Evolutionary conservation across 2,888 invertebrate species (phyloP).

Genomic region (Caenorhabditis wallacei): DNA sequence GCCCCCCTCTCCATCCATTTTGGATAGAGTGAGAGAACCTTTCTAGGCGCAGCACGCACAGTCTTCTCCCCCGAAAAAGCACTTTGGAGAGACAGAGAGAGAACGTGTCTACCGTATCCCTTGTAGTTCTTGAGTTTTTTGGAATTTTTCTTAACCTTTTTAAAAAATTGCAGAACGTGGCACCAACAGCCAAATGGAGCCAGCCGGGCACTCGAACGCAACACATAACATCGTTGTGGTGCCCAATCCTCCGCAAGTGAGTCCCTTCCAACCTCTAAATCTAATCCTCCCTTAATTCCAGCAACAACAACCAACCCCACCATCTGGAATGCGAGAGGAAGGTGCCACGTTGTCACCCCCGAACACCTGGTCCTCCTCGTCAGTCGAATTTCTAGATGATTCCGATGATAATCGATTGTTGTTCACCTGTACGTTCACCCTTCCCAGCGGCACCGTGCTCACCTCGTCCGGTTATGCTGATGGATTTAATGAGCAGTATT

Average conservation of each 20-base stretch:
- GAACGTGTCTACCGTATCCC: constrained; percentile 48
- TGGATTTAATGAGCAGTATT: constrained; percentile 49
- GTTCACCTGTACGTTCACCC: constrained; percentile 68
- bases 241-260: constrained; percentile 47
- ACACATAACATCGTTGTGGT: constrained; percentile 60
- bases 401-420: constrained; percentile 66
- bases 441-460: constrained; percentile 69
- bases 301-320: not conserved
- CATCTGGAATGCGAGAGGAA: constrained; percentile 57
- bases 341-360: constrained; percentile 73
- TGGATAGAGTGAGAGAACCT: constrained; percentile 3
- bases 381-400: constrained; percentile 59
- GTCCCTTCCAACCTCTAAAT: not conserved
- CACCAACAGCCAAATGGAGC: constrained; percentile 63
- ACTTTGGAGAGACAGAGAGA: constrained; percentile 12
- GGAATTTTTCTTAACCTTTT: not conserved
- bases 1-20: not conserved
- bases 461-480: constrained; percentile 59
- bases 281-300: not conserved
- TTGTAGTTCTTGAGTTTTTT: not conserved
- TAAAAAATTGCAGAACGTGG: constrained; percentile 55
- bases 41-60: constrained; percentile 9
- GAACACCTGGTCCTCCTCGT: constrained; percentile 71
- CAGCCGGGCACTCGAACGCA: constrained; percentile 64
- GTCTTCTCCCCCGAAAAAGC: constrained; percentile 31